These are phyloP conservation scores for Xerus inauris DNA, from an alignment of 2,113 vertebrate genomes.

Conservation along the genomic window DNA sequence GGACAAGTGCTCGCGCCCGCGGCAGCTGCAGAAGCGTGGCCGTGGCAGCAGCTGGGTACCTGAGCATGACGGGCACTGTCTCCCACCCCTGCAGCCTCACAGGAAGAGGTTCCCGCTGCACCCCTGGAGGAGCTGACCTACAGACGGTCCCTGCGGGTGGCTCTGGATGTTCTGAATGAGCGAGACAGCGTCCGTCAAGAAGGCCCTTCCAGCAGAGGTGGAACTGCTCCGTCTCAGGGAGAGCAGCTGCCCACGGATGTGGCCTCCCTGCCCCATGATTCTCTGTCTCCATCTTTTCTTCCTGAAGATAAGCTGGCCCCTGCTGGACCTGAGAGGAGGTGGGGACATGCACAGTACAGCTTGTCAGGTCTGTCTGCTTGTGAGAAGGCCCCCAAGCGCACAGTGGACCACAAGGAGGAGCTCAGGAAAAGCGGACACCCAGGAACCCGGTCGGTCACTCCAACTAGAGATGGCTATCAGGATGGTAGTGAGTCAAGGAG, in stretches of 20 bases:
- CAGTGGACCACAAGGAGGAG: neutral
- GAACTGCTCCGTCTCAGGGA: fast-evolving
- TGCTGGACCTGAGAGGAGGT: neutral
- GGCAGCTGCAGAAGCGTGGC: fast-evolving
- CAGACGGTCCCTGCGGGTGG: conserved; percentile 83
- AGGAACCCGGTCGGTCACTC: fast-evolving
- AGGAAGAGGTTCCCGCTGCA: fast-evolving
- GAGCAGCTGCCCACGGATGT: fast-evolving
- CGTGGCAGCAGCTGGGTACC: fast-evolving
- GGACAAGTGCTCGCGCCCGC: neutral
- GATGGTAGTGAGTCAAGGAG: neutral
- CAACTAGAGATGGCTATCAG: fast-evolving
- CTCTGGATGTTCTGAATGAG: conserved; percentile 78
- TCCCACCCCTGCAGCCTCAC: neutral
- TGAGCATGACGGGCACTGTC: fast-evolving
- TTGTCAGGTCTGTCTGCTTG: fast-evolving
- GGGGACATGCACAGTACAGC: fast-evolving
- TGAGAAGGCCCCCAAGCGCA: fast-evolving
- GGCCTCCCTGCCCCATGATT: fast-evolving
- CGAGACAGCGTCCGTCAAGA: fast-evolving
- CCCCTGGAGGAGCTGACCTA: conserved; percentile 84
- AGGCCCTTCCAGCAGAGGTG: neutral
- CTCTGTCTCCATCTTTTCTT: fast-evolving
- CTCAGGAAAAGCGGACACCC: neutral
- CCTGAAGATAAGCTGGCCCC: fast-evolving